Conservation (phyloP, 1,140 invertebrate species). For the Phortica variegata region DNA sequence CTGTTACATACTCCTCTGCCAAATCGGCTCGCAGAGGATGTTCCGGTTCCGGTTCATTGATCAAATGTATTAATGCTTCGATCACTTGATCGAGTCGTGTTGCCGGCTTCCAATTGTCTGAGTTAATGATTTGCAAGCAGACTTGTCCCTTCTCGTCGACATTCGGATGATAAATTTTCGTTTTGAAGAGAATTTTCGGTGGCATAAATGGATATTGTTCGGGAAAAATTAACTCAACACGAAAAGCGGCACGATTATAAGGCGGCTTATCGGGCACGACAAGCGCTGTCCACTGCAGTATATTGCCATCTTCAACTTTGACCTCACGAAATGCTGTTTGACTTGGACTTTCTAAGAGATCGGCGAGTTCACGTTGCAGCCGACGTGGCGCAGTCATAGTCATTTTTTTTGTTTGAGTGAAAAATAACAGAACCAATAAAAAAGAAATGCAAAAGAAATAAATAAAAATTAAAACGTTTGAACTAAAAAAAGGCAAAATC, state of each 20-base stretch:
- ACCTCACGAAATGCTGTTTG: constrained; percentile 88
- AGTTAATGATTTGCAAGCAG: constrained; percentile 93
- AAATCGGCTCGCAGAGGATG: constrained; percentile 95
- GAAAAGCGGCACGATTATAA: constrained; percentile 98
- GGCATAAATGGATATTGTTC: constrained; percentile 99
- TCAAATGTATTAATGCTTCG: constrained; percentile 90
- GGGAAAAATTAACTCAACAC: constrained; percentile 96
- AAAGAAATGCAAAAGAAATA: too few species aligned
- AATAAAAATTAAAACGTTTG: too few species aligned
- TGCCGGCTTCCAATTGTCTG: constrained; percentile 99
- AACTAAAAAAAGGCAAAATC: too few species aligned
- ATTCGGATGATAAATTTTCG: constrained; percentile 99
- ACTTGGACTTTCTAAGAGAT: constrained; percentile 72
- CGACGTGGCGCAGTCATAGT: constrained; percentile 68
- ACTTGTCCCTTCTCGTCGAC: constrained; percentile 99
- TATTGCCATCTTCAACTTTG: constrained; percentile 87
- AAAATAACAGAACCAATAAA: too few species aligned
- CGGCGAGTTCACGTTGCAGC: constrained; percentile 79
- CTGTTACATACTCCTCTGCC: constrained; percentile 94
- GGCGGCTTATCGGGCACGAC: constrained; percentile 94
- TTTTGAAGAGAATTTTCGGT: constrained; percentile 97
- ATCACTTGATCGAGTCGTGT: constrained; percentile 99
- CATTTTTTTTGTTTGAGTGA: constrained; percentile 8
- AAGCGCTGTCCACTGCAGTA: constrained; percentile 89
- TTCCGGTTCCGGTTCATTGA: constrained; percentile 97